Base-by-base conservation (phyloP, 30 jellyfish, hydroid and myxozoan species). In the Pelagia noctiluca region DNA sequence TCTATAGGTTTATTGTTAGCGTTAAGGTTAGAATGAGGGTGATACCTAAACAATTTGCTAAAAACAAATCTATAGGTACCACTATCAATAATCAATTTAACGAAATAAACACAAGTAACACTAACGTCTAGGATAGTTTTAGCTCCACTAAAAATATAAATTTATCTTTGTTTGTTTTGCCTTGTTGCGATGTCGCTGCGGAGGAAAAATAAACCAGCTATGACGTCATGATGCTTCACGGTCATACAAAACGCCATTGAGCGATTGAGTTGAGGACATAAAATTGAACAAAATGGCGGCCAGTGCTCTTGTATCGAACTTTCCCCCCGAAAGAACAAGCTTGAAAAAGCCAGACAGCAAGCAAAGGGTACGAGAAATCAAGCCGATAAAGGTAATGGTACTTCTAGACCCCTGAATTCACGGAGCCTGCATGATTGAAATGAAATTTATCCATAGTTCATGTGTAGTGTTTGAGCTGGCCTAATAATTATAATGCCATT, bases 261-360 rank as follows among this genome's bases (percentile, higher is more conserved):
- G 57, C 12, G 82, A 46, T 63, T 31, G 71, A 63, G 42, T 63
- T 79, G 89, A 75, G 49, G 65, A 77, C 63, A 70, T 46, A 60
- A 61, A 42, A 71, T 67, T 42, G 62, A 23, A 35, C 46, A 76
- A 80, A 21, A 85, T 85, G 95, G 95, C 92, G 30, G 92, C 95
- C 54, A 85, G 95, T 36, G 63, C 95, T 13, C 42, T 85, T 31
- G 47, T 85, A 52, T 83, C 94, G 13, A 85, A 37, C 50, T 61
- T 75, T 31, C 86, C 86, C 4, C 35, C 96, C 19, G 88, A 78
- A 50, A 70, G 83, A 60, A 87, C 81, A 26, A 68, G 12, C 24
- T 73, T 75, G 64, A 71, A 34, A 31, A 87, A 87, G 36, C 35
- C 91, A 8, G 91, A 76, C 38, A 90, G 87, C 76, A 87, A 87